Percentiles rank a stretch among this genome's conserved stretches.
phyloP scores from a whole-genome alignment of 1,140 invertebrate genomes.

The Drosophila bocki region DNA sequence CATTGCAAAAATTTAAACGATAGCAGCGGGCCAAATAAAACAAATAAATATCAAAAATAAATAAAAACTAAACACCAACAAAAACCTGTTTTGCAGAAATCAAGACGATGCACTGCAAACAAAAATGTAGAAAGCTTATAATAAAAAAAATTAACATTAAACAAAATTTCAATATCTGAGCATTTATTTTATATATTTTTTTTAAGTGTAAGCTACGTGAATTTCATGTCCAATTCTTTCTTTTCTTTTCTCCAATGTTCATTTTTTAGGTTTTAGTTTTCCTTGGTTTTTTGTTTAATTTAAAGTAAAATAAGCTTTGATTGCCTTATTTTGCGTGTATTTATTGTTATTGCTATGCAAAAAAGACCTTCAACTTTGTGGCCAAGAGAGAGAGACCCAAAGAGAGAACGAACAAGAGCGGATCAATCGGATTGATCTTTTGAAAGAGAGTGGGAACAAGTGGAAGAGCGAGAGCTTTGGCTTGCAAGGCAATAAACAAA shows the following conservation, averaged over 20 bases:
- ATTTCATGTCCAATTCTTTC: neutral
- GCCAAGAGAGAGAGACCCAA: slow-evolving; percentile 19
- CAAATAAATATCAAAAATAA: slow-evolving; percentile 47
- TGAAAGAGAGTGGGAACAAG: slow-evolving; percentile 11
- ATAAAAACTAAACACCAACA: slow-evolving; percentile 33
- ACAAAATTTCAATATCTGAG: no score
- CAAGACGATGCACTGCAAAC: slow-evolving; percentile 14
- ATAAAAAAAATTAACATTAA: neutral
- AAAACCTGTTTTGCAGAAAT: slow-evolving; percentile 47
- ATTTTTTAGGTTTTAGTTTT: neutral
- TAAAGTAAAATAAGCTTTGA: slow-evolving; percentile 4
- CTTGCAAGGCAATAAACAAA: slow-evolving; percentile 34
- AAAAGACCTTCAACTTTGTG: slow-evolving; percentile 73
- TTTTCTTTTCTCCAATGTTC: neutral
- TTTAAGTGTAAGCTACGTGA: slow-evolving; percentile 1
- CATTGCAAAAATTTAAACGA: slow-evolving; percentile 49
- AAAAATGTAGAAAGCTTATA: neutral
- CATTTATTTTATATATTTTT: neutral
- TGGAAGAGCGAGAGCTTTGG: slow-evolving; percentile 35
- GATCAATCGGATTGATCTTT: slow-evolving; percentile 36
- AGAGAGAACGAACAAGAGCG: slow-evolving; percentile 12
- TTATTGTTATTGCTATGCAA: slow-evolving; percentile 52
- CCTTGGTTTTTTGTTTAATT: neutral
- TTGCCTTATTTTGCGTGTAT: slow-evolving; percentile 15
- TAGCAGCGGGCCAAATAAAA: slow-evolving; percentile 35